Percentiles rank a stretch among this genome's conserved stretches.
These are phyloP conservation scores for Echinops telfairi DNA, from an alignment of 2,113 vertebrate species.

Conservation along the genomic window DNA sequence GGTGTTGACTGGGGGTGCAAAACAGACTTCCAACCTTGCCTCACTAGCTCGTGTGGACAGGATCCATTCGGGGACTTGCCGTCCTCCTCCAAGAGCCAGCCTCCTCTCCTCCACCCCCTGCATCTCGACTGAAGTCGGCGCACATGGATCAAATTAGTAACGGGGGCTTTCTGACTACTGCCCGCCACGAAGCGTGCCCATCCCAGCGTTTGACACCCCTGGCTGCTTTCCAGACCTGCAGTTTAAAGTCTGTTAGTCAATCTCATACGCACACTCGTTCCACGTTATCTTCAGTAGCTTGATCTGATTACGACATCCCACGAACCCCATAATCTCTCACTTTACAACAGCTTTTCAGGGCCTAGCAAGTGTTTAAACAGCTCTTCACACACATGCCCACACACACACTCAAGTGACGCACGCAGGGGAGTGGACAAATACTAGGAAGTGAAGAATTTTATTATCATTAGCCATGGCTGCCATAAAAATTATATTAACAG, in stretches of 20 bases:
- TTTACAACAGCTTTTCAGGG: conserved; percentile 50
- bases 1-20: fast-evolving
- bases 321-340: conserved; percentile 29
- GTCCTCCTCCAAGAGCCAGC: neutral
- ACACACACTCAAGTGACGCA: neutral
- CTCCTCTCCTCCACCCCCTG: neutral
- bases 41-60: fast-evolving
- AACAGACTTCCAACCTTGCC: neutral
- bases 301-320: conserved; percentile 34
- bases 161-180: neutral
- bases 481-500: neutral
- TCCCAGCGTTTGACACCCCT: neutral
- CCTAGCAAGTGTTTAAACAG: conserved; percentile 61
- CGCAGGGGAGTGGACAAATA: neutral
- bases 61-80: neutral
- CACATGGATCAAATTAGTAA: neutral
- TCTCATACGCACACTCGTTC: conserved; percentile 32
- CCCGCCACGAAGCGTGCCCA: neutral
- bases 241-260: conserved; percentile 10
- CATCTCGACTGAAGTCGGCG: neutral
- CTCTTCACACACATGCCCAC: conserved; percentile 17
- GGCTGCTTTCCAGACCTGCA: neutral
- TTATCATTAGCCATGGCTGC: neutral
- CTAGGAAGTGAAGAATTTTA: conserved; percentile 18
- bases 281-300: neutral